Base-by-base conservation (phyloP, 92 coral and sea anemone species). In the Zoanthus sociatus region DNA sequence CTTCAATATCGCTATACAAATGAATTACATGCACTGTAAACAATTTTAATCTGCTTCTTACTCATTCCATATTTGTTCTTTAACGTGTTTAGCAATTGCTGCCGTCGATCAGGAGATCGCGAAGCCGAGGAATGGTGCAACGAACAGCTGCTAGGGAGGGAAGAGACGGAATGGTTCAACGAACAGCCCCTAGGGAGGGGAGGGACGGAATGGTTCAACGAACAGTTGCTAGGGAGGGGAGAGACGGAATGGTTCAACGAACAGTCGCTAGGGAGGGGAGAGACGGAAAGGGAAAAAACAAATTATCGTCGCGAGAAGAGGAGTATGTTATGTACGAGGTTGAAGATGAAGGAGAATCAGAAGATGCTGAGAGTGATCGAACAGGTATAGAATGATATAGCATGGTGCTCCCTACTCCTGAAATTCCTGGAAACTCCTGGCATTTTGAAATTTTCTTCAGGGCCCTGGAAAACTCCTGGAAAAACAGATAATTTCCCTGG, bases 261-360 rank as follows among this genome's bases (percentile, higher is more conserved):
- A 14, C 85, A 30, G 56, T 61, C 3, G 12, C 75, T 21, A 46
- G 85, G 47, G 85, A 81, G 6, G 83, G 72, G 31, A 75, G 53
- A 9, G 55, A 50, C 10, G 69, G 69, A 5, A 63, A 63, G 15
- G 48, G 74, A 7, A 64, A 73, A 48, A 81, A 63, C 85, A 81
- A 53, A 31, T 20, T 81, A 70, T 70, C 85, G 18, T 64, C 64
- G 20, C 73, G 85, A 45, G 98, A 94, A 1, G 92, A 92, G 42
- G 96, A 93, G 14, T 94, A 81, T 30, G 98, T 91, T 20, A 81
- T 88, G 79, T 95, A 92, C 42, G 98, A 94, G 89, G 98, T 93
- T 66, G 98, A 94, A 72, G 98, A 94, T 32, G 94, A 94, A 61
- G 92, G 93, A 2, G 98, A 94, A 78, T 94, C 98, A 0, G 95